Base-by-base conservation (phyloP, 2,888 invertebrate species). In the Anthophora plumipes region DNA sequence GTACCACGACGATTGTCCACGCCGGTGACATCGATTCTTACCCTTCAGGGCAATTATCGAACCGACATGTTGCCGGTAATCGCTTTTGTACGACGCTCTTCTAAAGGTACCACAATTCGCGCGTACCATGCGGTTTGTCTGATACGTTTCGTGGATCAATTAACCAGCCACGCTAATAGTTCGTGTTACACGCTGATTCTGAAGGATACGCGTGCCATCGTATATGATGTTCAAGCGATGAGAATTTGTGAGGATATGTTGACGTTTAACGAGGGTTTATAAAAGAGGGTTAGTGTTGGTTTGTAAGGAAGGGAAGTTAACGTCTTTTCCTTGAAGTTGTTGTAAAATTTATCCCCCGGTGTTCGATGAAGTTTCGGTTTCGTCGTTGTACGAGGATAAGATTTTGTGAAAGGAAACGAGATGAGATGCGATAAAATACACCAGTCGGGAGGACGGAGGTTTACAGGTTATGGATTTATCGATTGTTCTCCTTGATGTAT, bases 1-100 rank as follows among this genome's bases (percentile, higher is more conserved):
- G 64, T 70, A 41, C 74, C 48, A 48, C 70, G 71, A 69, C 80
- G 63, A 82, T 81, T 77, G 82, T 70, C 71, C 79, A 54, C 52
- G 43, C 57, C 68, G 72, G 48, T 73, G 83, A 80, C 84, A 84
- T 83, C 83, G 84, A 83, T 80, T 73, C 83, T 78, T 84, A 80
- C 79, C 68, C 73, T 67, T 63, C 73, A 25, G 69, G 59, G 72
- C 84, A 84, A 83, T 84, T 78, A 84, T 77, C 76, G 73, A 55
- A 11, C 54, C 64, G 25, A n/a, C 70, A 67, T 61, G 72, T 54
- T 31, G 61, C 41, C 48, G 64, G 25, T 75, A 68, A 80, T 80
- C 68, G 71, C 71, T 80, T 68, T 80, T 64, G 64, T 60, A 22
- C 63, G 50, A 43, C 61, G 66, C 48, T 39, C 52, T 66, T 60